Conservation (phyloP, 2,888 invertebrate species). For the Pegoplata infirma region DNA sequence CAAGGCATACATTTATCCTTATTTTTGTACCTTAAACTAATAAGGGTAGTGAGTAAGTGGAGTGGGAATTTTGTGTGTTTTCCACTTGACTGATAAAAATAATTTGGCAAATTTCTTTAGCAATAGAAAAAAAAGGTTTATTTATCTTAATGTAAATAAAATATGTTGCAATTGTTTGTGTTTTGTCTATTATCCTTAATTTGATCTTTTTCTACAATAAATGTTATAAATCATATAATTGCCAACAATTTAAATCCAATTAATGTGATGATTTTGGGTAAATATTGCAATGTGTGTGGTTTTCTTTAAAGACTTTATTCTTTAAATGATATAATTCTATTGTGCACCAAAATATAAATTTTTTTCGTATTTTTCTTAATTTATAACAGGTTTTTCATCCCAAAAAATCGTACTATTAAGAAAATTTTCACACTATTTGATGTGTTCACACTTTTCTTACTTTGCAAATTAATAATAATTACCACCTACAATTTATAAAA, state of each 20-base stretch:
- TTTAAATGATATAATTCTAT: neutral
- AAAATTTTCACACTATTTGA: constrained; percentile 49
- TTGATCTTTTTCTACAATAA: constrained; percentile 26
- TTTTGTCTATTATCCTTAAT: constrained; percentile 10
- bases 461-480: too few species aligned
- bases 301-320: constrained; percentile 8
- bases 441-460: too few species aligned
- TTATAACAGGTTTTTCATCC: too few species aligned
- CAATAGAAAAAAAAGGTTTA: neutral
- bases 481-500: too few species aligned
- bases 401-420: constrained; percentile 1
- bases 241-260: constrained; percentile 74
- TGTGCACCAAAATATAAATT: neutral
- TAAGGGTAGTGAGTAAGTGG: constrained; percentile 21
- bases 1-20: constrained; percentile 15
- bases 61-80: constrained; percentile 42
- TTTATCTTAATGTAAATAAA: constrained; percentile 10
- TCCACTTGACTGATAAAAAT: constrained; percentile 53
- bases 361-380: too few species aligned
- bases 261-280: constrained; percentile 44
- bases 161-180: constrained; percentile 35
- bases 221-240: constrained; percentile 64
- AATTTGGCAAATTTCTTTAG: neutral
- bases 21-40: constrained; percentile 14
- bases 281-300: constrained; percentile 42